A percentile compares a stretch with the other conserved stretches of the same genome.
Evolutionary conservation across 1,140 invertebrate genomes (phyloP).

Genomic region (Medauroidea extradentata): DNA sequence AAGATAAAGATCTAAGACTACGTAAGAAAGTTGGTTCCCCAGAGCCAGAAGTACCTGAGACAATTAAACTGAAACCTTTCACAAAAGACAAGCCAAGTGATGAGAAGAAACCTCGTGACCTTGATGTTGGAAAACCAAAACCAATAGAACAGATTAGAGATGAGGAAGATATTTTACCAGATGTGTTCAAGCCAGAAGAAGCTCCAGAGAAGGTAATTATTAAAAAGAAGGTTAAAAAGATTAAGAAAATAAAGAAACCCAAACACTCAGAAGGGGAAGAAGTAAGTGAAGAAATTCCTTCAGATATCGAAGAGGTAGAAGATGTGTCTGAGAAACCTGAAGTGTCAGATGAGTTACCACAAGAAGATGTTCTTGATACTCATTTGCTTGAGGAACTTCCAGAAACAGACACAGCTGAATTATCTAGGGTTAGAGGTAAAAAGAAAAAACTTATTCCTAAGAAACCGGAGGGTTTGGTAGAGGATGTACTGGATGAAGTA

Average conservation of each 20-base stretch:
- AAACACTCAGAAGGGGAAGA: constrained; percentile 31
- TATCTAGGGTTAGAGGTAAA: constrained; percentile 3
- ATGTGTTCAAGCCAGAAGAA: constrained; percentile 10
- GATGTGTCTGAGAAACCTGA: too few relatives aligned
- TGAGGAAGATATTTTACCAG: constrained; percentile 14
- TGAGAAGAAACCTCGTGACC: constrained; percentile 10
- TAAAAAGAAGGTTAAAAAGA: neutral
- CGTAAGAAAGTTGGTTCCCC: constrained; percentile 6
- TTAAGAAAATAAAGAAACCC: constrained; percentile 19
- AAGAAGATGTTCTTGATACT: neutral
- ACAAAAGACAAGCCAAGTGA: constrained; percentile 13
- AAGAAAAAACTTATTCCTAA: constrained; percentile 14
- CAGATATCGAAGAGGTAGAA: neutral
- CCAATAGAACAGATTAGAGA: constrained; percentile 16
- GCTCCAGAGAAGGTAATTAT: neutral
- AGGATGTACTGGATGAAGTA: neutral
- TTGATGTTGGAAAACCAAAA: constrained; percentile 22
- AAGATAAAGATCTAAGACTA: constrained; percentile 39
- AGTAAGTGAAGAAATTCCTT: neutral
- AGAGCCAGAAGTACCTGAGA: constrained; percentile 12
- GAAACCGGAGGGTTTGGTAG: neutral
- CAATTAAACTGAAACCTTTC: constrained; percentile 13
- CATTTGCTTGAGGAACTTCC: neutral
- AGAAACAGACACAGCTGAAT: constrained; percentile 11
- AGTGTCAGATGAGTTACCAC: too few relatives aligned